phyloP scores from a whole-genome alignment of 2,888 invertebrate genomes.

The Pterostichus niger region DNA sequence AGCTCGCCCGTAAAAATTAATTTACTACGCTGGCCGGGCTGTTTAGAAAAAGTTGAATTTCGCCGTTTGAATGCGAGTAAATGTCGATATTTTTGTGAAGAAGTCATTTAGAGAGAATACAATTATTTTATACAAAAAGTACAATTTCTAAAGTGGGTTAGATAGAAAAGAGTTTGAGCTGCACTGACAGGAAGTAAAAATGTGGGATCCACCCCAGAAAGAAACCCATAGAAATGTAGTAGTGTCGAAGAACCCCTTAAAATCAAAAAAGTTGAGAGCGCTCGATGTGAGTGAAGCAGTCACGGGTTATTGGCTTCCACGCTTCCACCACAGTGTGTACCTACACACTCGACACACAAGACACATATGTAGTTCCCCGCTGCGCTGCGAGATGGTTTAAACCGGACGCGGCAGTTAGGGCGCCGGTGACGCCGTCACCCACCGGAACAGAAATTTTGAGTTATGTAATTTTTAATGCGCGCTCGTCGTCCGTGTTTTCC shows the following conservation, averaged over 20 bases:
- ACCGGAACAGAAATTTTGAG: conserved; percentile 75
- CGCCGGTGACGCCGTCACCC: conserved; percentile 75
- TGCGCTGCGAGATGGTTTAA: conserved; percentile 71
- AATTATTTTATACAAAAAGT: too few species aligned
- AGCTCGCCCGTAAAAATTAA: too few species aligned
- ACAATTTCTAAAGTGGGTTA: too few species aligned
- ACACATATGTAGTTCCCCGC: conserved; percentile 32
- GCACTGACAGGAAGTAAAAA: conserved; percentile 17
- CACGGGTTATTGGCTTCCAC: conserved; percentile 47
- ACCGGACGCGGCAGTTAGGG: conserved; percentile 76
- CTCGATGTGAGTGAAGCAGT: conserved; percentile 3
- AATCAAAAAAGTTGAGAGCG: conserved; percentile 16
- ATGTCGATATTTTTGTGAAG: too few species aligned
- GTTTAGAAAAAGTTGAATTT: too few species aligned
- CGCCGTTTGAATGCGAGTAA: too few species aligned
- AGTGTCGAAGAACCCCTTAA: conserved; percentile 32
- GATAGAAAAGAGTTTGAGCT: too few species aligned
- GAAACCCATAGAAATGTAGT: conserved; percentile 17
- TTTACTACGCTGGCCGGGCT: too few species aligned
- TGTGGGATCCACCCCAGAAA: conserved; percentile 15
- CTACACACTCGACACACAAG: neutral
- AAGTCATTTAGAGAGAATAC: too few species aligned
- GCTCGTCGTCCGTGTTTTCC: conserved; percentile 64
- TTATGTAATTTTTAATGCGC: conserved; percentile 75
- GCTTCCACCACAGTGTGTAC: neutral